Evolutionary conservation across 2,797 vertebrate genomes (phyloP).

Genomic region (Acipenser transmontanus): DNA sequence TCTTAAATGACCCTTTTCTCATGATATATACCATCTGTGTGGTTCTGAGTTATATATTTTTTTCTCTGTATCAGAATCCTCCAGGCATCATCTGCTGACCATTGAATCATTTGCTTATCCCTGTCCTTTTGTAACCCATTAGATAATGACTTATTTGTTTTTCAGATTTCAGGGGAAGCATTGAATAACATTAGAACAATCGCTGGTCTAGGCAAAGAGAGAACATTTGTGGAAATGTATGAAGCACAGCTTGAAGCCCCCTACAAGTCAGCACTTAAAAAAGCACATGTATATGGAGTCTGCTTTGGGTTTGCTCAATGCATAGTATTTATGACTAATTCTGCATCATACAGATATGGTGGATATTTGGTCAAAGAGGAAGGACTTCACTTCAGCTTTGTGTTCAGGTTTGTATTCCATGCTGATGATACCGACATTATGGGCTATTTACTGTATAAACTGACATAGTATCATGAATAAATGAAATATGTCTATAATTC

Average conservation of each 20-base stretch:
- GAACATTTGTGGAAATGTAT: conserved; percentile 68
- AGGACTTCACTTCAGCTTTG: conserved; percentile 85
- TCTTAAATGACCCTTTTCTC: too few relatives aligned
- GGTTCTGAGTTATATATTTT: not conserved
- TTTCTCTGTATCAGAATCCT: not conserved
- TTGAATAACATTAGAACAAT: conserved; percentile 90
- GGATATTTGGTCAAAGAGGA: conserved; percentile 79
- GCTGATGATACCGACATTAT: not conserved
- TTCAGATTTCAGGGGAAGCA: conserved; percentile 85
- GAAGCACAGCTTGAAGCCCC: conserved; percentile 68
- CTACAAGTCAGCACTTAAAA: conserved; percentile 69
- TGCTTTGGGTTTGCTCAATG: conserved; percentile 90
- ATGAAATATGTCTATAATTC: not conserved
- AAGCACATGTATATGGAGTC: conserved; percentile 80
- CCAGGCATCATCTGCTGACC: too few relatives aligned
- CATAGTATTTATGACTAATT: conserved; percentile 81
- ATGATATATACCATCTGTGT: too few relatives aligned
- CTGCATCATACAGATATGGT: conserved; percentile 86
- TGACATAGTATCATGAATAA: too few relatives aligned
- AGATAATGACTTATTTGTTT: not conserved
- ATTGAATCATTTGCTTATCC: too few relatives aligned
- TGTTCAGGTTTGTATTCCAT: conserved; percentile 77
- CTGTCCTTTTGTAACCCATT: not conserved
- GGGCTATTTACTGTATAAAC: too few relatives aligned
- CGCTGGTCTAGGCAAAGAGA: conserved; percentile 86